Evolutionary conservation across 2,113 vertebrate genomes (phyloP), one percentile per base, ranked within the genome.

Genomic region (Tinamus guttatus): DNA sequence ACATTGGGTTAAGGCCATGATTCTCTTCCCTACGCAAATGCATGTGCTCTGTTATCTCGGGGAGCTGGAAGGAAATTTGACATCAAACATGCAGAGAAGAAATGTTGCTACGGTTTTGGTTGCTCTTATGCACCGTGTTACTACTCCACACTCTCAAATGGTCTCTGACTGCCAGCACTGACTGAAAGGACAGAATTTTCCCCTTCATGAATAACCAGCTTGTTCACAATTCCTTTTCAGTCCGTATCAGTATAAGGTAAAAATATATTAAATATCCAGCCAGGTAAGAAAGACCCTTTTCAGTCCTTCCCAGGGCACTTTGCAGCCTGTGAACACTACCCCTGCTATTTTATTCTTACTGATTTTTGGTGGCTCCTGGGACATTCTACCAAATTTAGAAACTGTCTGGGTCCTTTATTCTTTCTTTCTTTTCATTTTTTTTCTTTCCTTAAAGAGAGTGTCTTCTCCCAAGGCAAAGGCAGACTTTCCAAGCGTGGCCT

Each of bases 71-170:
- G 73, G 64, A 67, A 24, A 11, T 9, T 14, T 38, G 36, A 74
- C 7, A 0, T 3, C 60, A 51, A 32, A 22, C 19, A 11, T 21
- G 7, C 21, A 30, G 63, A 40, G 25, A 36, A 10, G 63, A 58
- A 58, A 28, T 0, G 0, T 32, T 56, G 41, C 38, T 82, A 40
- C 3, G 0, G 1, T 49, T 17, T 9, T 8, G n/a, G 82, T 14
- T 14, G 1, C 5, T 69, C 12, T 65, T 49, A 24, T 45, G 71
- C 34, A 5, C 41, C 0, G 0, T 20, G 19, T 81, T 41, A 19
- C n/a, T 45, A 16, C 83, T 41, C 47, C 68, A 25, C 11, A 1
- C 22, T 38, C 82, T 64, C 1, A 0, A 64, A 60, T 69, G 84
- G 40, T 5, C 36, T 90, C 60, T 60, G 16, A 41, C 11, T 84